Conservation (phyloP, 2,888 invertebrate species). For the Drosophila longiperda region DNA sequence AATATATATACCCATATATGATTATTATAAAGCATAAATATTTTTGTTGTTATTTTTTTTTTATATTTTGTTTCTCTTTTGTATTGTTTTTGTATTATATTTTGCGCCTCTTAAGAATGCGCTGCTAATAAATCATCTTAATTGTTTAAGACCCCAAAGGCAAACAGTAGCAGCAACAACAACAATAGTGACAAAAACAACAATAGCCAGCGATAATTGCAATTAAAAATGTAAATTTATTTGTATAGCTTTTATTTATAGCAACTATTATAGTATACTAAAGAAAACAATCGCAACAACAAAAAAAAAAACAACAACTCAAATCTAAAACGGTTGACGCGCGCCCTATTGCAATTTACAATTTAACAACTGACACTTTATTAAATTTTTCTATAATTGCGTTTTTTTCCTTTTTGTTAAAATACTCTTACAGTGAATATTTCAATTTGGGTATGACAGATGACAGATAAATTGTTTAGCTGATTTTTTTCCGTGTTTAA, state of each 20-base stretch:
- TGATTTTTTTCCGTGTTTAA: background rate
- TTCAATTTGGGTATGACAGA: background rate
- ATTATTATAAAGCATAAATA: slow-evolving; percentile 67
- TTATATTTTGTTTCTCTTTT: slow-evolving; percentile 34
- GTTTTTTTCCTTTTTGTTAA: slow-evolving; percentile 25
- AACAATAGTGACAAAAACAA: slow-evolving; percentile 31
- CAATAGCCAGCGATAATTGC: slow-evolving; percentile 72
- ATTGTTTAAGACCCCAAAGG: slow-evolving; percentile 75
- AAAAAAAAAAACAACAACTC: slow-evolving; percentile 23
- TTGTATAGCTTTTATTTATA: slow-evolving; percentile 76
- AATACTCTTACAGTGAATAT: slow-evolving; percentile 5
- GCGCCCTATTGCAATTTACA: slow-evolving; percentile 73
- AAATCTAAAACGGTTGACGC: slow-evolving; percentile 61
- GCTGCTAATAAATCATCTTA: slow-evolving; percentile 74
- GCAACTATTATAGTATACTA: slow-evolving; percentile 44
- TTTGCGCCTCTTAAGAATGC: slow-evolving; percentile 70
- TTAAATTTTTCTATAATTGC: slow-evolving; percentile 65
- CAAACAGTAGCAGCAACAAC: slow-evolving; percentile 67
- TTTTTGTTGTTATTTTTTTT: slow-evolving; percentile 36
- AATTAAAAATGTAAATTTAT: slow-evolving; percentile 81
- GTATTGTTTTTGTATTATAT: slow-evolving; percentile 22
- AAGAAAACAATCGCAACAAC: slow-evolving; percentile 19
- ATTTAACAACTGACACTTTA: slow-evolving; percentile 69
- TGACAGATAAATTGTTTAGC: background rate
- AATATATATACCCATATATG: slow-evolving; percentile 29